phyloP scores from a whole-genome alignment of 2,113 vertebrate species.

The Otus sunia region DNA sequence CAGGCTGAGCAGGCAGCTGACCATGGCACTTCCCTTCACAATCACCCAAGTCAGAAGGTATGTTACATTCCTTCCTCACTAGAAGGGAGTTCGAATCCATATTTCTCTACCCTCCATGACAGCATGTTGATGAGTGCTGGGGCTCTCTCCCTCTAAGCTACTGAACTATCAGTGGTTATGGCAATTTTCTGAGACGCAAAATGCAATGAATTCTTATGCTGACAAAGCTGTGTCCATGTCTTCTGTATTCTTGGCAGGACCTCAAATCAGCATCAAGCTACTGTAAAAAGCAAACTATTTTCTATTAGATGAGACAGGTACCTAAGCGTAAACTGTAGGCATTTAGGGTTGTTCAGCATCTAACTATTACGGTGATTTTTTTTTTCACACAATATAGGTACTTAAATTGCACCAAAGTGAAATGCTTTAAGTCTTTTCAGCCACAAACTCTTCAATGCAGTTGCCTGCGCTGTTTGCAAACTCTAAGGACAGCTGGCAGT shows the following conservation, averaged over 20 bases:
- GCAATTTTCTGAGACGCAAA: background rate
- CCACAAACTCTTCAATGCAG: background rate
- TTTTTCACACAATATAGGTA: background rate
- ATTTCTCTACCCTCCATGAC: background rate
- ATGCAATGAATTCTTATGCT: background rate
- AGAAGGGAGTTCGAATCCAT: accelerated
- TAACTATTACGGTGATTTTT: accelerated
- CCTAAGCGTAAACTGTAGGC: background rate
- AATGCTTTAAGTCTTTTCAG: background rate
- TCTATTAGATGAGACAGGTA: background rate
- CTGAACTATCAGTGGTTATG: background rate
- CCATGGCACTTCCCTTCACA: accelerated
- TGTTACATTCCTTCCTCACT: background rate
- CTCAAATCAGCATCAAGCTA: background rate
- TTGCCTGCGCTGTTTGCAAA: background rate
- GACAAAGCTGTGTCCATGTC: background rate
- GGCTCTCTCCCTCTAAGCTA: background rate
- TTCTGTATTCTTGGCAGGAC: background rate
- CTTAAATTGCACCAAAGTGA: background rate
- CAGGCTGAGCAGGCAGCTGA: background rate
- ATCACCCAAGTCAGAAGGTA: background rate
- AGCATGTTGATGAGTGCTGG: background rate
- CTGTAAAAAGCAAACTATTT: background rate
- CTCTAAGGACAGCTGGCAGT: background rate
- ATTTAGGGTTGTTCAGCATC: background rate